Base-by-base conservation (phyloP, 2,797 vertebrate genomes). In the Mustela erminea region DNA sequence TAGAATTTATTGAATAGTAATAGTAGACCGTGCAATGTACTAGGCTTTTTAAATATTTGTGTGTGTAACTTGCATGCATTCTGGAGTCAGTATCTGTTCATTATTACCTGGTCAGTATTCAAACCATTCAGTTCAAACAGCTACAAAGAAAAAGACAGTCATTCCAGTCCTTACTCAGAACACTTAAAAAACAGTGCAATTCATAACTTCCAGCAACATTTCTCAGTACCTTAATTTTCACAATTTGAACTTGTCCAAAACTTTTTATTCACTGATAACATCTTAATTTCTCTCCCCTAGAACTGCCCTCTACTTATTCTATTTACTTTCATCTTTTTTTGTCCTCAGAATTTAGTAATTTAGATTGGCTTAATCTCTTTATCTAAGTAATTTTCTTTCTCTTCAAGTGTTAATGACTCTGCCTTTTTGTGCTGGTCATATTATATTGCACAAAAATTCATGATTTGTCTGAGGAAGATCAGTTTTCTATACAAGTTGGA, bases 91-190 rank as follows among this genome's bases (percentile, higher is more conserved):
- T 83, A 95, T 74, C 17, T 66, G 3, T 92, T 32, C 27, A 13
- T 80, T 92, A 52, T 84, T 82, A 90, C 14, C 8, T 1, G 3
- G 41, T 20, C 1, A 80, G 41, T 2, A 94, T 62, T 96, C 68
- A 96, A 93, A 81, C 2, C 41, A 78, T 58, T 92, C 25, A 43
- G 27, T 90, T 95, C 18, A 95, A 93, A 90, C 93, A 93, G 23
- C 38, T 87, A n/a, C 18, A 81, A 80, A 18, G 72, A 80, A 75
- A 93, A 90, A 82, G 21, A 25, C 9, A 38, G 23, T 83, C 7
- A 87, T 92, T 84, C 17, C 23, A 62, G 10, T 32, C 41, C 29
- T 93, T 52, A 81, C 38, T 75, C 9, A 70, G 52, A 92, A 84
- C 11, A 87, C 14, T 84, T 18, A 78, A 62, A 90, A 96, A 87